A percentile compares a stretch with the other conserved stretches of the same genome.
phyloP scores from a whole-genome alignment of 2,888 invertebrate genomes.

The Drosophila multiciliata region DNA sequence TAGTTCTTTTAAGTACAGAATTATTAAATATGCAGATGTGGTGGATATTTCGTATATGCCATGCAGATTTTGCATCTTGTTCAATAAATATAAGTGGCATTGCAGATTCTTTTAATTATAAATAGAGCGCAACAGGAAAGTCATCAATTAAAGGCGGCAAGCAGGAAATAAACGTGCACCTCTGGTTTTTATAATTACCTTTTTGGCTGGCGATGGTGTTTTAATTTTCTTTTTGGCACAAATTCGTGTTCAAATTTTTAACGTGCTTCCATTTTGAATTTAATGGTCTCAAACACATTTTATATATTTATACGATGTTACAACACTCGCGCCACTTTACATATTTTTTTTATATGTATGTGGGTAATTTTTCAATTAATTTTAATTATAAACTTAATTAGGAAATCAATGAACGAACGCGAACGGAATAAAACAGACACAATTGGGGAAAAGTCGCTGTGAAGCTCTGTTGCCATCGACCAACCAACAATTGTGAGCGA shows the following conservation, averaged over 20 bases:
- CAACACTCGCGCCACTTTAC: conserved; percentile 61
- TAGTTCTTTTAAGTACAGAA: conserved; percentile 55
- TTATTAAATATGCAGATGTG: conserved; percentile 16
- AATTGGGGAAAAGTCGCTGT: conserved; percentile 73
- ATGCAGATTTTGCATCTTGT: conserved; percentile 48
- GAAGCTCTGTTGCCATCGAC: conserved; percentile 16
- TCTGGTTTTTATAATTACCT: conserved; percentile 66
- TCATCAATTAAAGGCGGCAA: conserved; percentile 67
- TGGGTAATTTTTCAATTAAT: conserved; percentile 85
- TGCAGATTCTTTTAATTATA: conserved; percentile 70
- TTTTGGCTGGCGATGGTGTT: conserved; percentile 38
- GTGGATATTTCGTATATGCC: conserved; percentile 19
- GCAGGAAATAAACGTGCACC: conserved; percentile 40
- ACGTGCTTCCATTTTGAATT: conserved; percentile 57
- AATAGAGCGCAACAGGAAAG: conserved; percentile 69
- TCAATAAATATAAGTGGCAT: conserved; percentile 71
- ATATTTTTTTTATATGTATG: conserved; percentile 43
- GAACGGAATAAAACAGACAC: conserved; percentile 74
- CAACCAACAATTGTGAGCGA: conserved; percentile 61
- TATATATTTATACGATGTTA: conserved; percentile 47
- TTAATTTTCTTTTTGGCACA: conserved; percentile 58
- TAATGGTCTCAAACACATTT: conserved; percentile 49
- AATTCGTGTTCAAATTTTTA: conserved; percentile 63
- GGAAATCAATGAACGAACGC: conserved; percentile 82
- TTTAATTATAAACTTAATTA: conserved; percentile 85